phyloP scores from a whole-genome alignment of 2,797 vertebrate genomes.

The Labroides dimidiatus region DNA sequence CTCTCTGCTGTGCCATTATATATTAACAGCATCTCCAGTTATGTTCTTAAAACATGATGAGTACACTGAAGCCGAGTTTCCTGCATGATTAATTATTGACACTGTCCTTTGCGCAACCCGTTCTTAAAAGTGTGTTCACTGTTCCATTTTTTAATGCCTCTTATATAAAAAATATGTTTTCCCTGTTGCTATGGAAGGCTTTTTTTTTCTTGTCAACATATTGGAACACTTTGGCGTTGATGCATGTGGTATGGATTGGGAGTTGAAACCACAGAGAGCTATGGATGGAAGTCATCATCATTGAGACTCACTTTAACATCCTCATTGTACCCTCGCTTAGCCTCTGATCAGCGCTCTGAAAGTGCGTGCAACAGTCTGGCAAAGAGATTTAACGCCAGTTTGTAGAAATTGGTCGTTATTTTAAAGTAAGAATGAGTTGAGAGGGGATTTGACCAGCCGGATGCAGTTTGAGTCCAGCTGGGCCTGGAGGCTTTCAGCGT shows the following conservation, averaged over 20 bases:
- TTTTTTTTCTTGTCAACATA: constrained; percentile 49
- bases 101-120: constrained; percentile 81
- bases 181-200: constrained; percentile 33
- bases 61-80: constrained; percentile 72
- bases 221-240: constrained; percentile 56
- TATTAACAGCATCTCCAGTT: constrained; percentile 81
- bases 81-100: constrained; percentile 83
- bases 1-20: constrained; percentile 82
- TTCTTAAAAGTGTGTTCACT: constrained; percentile 70
- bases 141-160: constrained; percentile 45
- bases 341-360: constrained; percentile 49
- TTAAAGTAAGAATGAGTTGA: background rate
- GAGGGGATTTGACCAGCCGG: constrained; percentile 5
- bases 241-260: constrained; percentile 49
- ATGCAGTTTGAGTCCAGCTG: constrained; percentile 25
- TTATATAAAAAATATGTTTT: constrained; percentile 47
- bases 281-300: constrained; percentile 66
- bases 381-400: constrained; percentile 44
- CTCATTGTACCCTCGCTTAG: constrained; percentile 13
- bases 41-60: constrained; percentile 80
- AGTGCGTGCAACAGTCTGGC: constrained; percentile 16
- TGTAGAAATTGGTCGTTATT: constrained; percentile 24
- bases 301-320: constrained; percentile 51
- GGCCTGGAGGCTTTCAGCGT: constrained; percentile 16
- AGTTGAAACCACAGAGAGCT: constrained; percentile 58